Conservation (phyloP, 1,140 invertebrate genomes). For the Asobara japonica region DNA sequence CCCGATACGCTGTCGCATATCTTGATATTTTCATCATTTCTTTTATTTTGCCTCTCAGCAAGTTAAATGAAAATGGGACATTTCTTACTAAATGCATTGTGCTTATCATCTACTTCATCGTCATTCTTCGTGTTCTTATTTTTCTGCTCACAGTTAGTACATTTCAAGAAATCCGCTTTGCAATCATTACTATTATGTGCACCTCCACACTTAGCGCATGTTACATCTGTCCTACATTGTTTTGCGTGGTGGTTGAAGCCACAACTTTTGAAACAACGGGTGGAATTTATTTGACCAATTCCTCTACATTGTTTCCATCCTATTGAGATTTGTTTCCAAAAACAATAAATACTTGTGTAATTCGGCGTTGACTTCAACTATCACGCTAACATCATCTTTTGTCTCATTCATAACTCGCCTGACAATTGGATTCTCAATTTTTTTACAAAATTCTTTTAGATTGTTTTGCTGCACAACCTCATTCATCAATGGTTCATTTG, state of each 20-base stretch:
- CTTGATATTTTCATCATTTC: too few species aligned
- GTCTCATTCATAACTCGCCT: not conserved
- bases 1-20: too few species aligned
- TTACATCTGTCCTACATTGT: slow-evolving; percentile 11
- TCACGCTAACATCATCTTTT: slow-evolving; percentile 7
- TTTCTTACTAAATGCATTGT: slow-evolving; percentile 19
- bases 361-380: slow-evolving; percentile 11
- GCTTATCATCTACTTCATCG: slow-evolving; percentile 11
- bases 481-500: slow-evolving; percentile 8
- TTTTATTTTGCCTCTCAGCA: slow-evolving; percentile 21
- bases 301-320: slow-evolving; percentile 20
- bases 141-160: slow-evolving; percentile 25
- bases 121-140: slow-evolving; percentile 13
- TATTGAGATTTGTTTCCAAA: slow-evolving; percentile 8
- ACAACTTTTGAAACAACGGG: slow-evolving; percentile 17
- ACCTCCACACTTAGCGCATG: slow-evolving; percentile 21
- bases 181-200: slow-evolving; percentile 17
- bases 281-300: slow-evolving; percentile 12
- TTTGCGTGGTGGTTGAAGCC: slow-evolving; percentile 20
- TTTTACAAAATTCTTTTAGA: slow-evolving; percentile 5
- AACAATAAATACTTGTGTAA: not conserved
- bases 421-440: slow-evolving; percentile 13
- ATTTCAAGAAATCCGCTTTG: slow-evolving; percentile 14
- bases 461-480: slow-evolving; percentile 10
- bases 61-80: slow-evolving; percentile 16